Conservation (phyloP, 2,888 invertebrate genomes). For the Incurvaria masculella region DNA sequence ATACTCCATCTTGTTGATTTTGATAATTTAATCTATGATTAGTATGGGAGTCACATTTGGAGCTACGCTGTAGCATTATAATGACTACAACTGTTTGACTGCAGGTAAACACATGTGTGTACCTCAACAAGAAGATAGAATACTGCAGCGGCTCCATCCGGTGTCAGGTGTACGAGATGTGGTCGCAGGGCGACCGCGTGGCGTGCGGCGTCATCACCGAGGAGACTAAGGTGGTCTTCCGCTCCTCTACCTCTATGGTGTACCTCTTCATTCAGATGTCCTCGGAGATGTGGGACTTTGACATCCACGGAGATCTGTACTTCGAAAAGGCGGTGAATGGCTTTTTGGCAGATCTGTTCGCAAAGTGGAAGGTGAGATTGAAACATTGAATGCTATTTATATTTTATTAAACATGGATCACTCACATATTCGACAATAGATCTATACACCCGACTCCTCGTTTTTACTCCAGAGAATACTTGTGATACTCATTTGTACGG, state of each 20-base stretch:
- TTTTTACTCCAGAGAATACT: no score
- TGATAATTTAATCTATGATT: neutral
- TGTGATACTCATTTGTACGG: no score
- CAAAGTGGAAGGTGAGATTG: conserved; percentile 82
- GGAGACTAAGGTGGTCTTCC: conserved; percentile 95
- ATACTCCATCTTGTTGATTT: neutral
- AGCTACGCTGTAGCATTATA: no score
- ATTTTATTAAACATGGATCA: no score
- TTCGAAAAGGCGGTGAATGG: conserved; percentile 98
- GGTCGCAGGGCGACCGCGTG: conserved; percentile 92
- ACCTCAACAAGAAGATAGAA: conserved; percentile 92
- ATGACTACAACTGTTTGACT: conserved; percentile 13
- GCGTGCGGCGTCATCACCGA: conserved; percentile 94
- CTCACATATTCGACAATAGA: no score
- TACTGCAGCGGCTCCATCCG: conserved; percentile 82
- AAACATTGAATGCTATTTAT: no score
- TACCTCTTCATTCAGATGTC: conserved; percentile 99
- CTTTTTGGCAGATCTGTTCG: conserved; percentile 92
- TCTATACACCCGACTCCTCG: no score
- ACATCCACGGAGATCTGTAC: conserved; percentile 97
- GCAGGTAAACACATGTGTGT: conserved; percentile 87
- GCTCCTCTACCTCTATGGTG: conserved; percentile 96
- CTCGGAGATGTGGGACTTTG: conserved; percentile 99
- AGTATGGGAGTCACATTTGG: no score
- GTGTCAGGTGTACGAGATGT: conserved; percentile 94